phyloP scores from a whole-genome alignment of 2,797 vertebrate species.

The Liparis tanakae region DNA sequence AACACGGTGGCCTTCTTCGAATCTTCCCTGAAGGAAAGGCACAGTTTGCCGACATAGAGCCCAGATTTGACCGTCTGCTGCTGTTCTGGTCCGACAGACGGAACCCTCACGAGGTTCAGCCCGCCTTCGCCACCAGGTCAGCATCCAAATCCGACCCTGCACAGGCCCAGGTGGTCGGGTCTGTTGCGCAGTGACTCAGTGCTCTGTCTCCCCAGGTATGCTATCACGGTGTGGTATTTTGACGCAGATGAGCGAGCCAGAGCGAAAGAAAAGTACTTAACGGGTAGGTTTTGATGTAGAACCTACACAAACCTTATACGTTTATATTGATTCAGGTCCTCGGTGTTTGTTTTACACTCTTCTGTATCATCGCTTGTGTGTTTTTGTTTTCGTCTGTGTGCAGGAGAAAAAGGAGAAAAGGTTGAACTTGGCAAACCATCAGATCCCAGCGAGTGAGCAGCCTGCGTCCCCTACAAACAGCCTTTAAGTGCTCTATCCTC shows the following conservation, averaged over 20 bases:
- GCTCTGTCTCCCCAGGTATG: constrained; percentile 88
- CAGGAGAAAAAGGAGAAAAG: constrained; percentile 92
- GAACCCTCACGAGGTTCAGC: constrained; percentile 98
- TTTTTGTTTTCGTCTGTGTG: constrained; percentile 28
- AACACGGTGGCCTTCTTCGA: constrained; percentile 94
- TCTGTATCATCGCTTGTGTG: constrained; percentile 1
- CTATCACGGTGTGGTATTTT: constrained; percentile 99
- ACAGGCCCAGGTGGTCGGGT: background rate
- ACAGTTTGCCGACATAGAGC: constrained; percentile 98
- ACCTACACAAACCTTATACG: background rate
- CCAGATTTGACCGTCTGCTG: constrained; percentile 96
- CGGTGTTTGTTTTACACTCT: background rate
- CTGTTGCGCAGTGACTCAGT: constrained; percentile 4
- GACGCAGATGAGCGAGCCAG: constrained; percentile 96
- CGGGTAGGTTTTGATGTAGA: constrained; percentile 81
- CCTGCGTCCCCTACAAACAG: constrained; percentile 70
- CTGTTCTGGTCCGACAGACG: constrained; percentile 99
- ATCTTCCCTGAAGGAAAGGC: constrained; percentile 99
- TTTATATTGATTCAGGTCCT: background rate
- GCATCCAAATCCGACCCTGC: constrained; percentile 16
- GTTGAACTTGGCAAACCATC: constrained; percentile 92
- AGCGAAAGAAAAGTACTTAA: constrained; percentile 98
- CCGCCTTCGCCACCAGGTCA: constrained; percentile 94
- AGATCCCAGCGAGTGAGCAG: constrained; percentile 86
- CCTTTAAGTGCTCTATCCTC: constrained; percentile 84